phyloP scores from a whole-genome alignment of 2,113 vertebrate genomes.

The Zosterops lateralis region DNA sequence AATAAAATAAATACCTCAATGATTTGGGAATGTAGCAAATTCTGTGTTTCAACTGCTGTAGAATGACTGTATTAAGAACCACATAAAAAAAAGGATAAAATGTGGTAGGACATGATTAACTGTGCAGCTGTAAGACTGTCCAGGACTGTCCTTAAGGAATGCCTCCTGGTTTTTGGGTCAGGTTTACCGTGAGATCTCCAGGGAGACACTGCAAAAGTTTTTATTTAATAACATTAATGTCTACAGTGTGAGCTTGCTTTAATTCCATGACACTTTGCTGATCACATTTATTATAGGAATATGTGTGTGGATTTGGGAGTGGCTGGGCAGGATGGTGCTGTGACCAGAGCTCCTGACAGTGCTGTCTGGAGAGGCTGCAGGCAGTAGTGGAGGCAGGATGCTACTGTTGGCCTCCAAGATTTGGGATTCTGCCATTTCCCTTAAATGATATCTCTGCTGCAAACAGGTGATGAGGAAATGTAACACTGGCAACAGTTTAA shows the following conservation, averaged over 20 bases:
- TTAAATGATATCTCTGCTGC: background rate
- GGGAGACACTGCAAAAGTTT: background rate
- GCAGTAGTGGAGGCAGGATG: background rate
- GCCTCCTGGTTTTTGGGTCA: background rate
- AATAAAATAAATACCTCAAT: background rate
- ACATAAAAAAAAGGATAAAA: background rate
- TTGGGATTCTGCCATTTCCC: background rate
- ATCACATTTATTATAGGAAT: background rate
- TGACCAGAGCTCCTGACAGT: background rate
- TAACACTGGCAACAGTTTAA: background rate
- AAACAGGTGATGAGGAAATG: background rate
- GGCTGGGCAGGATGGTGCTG: background rate
- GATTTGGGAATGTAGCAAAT: background rate
- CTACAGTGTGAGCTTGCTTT: background rate
- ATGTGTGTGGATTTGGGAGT: accelerated
- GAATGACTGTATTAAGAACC: background rate
- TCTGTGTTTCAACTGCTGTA: background rate
- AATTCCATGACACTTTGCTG: background rate
- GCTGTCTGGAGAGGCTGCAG: background rate
- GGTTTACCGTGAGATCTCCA: background rate
- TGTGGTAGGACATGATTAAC: accelerated
- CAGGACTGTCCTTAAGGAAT: background rate
- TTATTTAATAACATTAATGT: background rate
- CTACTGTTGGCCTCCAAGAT: background rate
- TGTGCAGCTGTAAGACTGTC: background rate